Conservation (phyloP, 1,140 invertebrate genomes). For the Myzus persicae region DNA sequence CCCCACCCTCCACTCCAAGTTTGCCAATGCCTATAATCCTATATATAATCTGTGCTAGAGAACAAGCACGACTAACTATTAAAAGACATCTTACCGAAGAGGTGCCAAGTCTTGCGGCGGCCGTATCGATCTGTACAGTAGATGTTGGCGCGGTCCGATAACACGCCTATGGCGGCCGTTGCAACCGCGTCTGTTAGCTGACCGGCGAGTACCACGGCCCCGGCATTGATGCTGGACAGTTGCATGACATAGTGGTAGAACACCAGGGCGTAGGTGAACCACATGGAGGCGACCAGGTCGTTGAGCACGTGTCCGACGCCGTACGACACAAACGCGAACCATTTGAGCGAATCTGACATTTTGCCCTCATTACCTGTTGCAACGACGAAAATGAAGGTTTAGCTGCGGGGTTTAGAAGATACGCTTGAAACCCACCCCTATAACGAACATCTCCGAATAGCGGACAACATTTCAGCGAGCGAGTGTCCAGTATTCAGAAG, state of each 20-base stretch:
- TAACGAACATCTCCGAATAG: too few relatives aligned
- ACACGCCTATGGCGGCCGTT: slow-evolving; percentile 88
- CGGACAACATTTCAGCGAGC: not conserved
- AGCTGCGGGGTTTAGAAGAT: not conserved
- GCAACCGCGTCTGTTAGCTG: slow-evolving; percentile 89
- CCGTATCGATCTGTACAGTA: slow-evolving; percentile 72
- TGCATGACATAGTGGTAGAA: slow-evolving; percentile 75
- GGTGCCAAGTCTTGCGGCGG: slow-evolving; percentile 90
- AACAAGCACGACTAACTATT: not conserved
- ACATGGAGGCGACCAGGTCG: slow-evolving; percentile 94
- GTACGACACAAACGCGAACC: slow-evolving; percentile 65
- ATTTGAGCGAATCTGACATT: slow-evolving; percentile 50
- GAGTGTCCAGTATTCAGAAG: not conserved
- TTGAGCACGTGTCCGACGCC: slow-evolving; percentile 89
- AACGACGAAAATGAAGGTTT: not conserved
- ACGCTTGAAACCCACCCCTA: not conserved
- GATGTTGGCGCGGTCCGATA: slow-evolving; percentile 74
- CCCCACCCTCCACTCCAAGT: not conserved
- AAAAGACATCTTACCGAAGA: slow-evolving; percentile 75
- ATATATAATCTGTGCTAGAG: not conserved
- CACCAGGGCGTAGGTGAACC: slow-evolving; percentile 96
- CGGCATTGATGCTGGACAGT: slow-evolving; percentile 77
- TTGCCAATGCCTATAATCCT: not conserved
- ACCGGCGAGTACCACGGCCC: slow-evolving; percentile 82
- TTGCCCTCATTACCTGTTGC: slow-evolving; percentile 47